A percentile compares a stretch with the other conserved stretches of the same genome.
These are phyloP conservation scores for Druon quercuslanigerum DNA, from an alignment of 1,140 invertebrate genomes.

Conservation along the genomic window DNA sequence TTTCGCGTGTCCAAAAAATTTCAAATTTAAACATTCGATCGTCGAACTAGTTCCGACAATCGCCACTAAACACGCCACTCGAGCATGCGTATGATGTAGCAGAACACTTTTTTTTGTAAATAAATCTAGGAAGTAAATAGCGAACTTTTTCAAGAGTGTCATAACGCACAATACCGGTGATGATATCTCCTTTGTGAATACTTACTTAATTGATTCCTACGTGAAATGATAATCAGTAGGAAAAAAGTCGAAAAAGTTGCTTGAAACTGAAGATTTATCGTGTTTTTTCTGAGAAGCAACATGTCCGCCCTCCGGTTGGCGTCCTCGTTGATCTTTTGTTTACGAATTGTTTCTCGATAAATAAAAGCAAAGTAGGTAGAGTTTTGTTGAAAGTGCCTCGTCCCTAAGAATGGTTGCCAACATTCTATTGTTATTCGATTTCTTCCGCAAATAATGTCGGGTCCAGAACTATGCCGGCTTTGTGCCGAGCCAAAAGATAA, in stretches of 20 bases:
- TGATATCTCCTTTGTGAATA: background rate
- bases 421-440: conserved; percentile 31
- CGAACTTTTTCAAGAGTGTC: background rate
- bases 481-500: conserved; percentile 74
- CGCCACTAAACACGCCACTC: background rate
- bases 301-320: conserved; percentile 60
- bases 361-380: conserved; percentile 14
- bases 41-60: background rate
- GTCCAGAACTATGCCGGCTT: conserved; percentile 73
- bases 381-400: conserved; percentile 3
- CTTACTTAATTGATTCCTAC: too few relatives aligned
- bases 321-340: conserved; percentile 59
- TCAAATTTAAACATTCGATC: background rate
- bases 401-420: background rate
- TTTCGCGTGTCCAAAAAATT: background rate
- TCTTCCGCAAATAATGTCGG: conserved; percentile 60
- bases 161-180: background rate
- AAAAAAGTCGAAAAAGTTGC: background rate
- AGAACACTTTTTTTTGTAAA: conserved; percentile 29
- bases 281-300: conserved; percentile 41
- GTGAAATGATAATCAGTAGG: background rate
- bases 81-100: conserved; percentile 15
- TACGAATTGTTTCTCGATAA: conserved; percentile 44
- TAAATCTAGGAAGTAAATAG: conserved; percentile 15
- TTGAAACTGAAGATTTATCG: background rate